phyloP scores from a whole-genome alignment of 2,888 invertebrate species.

The Pristionchus mayeri region DNA sequence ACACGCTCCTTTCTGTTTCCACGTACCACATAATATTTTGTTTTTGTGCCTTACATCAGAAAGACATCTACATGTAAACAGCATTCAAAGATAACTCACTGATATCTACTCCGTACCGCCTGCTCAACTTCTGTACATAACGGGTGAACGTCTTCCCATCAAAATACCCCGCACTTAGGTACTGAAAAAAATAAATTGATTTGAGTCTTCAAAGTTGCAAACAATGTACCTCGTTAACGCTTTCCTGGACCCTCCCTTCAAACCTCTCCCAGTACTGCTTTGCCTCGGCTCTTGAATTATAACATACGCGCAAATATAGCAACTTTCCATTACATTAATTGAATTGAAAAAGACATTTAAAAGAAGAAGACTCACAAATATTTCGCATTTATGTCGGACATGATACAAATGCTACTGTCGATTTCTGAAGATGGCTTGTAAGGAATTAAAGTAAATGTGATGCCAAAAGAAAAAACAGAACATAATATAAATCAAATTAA shows the following conservation, averaged over 20 bases:
- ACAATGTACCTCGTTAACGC: not conserved
- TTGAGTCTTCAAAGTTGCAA: not conserved
- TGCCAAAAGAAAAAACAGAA: not conserved
- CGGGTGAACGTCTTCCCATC: not conserved
- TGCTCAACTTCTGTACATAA: not conserved
- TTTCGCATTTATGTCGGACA: not conserved
- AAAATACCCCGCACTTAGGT: not conserved
- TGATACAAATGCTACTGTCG: not conserved
- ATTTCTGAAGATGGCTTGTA: not conserved
- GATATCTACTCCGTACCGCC: not conserved
- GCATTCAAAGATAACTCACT: constrained; percentile 1
- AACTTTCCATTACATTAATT: no score
- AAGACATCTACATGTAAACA: no score
- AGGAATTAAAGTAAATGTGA: no score
- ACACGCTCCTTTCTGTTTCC: no score
- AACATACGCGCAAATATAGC: not conserved
- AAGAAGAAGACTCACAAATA: not conserved
- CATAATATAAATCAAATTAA: no score
- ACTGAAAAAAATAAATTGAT: no score
- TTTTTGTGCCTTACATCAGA: no score
- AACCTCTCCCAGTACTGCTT: not conserved
- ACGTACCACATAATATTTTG: no score
- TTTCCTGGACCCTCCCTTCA: not conserved
- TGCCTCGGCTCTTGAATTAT: not conserved
- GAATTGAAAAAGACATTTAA: no score